phyloP scores from a whole-genome alignment of 1,140 invertebrate species.

The Pseudobourletiella spinata region DNA sequence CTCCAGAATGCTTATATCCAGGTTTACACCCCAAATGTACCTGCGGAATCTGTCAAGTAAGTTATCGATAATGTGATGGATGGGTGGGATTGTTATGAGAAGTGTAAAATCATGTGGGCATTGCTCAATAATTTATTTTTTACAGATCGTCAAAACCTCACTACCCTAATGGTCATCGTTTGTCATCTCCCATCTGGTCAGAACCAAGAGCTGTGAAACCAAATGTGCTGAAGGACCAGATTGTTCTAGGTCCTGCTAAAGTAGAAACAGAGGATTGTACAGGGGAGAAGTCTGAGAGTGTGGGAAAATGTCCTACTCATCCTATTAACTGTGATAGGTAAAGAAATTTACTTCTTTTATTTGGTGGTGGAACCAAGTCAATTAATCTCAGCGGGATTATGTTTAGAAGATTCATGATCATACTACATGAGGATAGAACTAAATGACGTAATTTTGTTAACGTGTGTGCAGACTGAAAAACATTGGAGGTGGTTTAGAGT shows the following conservation, averaged over 20 bases:
- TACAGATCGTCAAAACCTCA: not conserved
- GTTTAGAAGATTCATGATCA: no score
- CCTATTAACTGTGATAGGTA: constrained; percentile 3
- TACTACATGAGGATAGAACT: no score
- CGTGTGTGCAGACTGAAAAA: not conserved
- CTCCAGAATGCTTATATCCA: constrained; percentile 5
- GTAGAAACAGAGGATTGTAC: no score
- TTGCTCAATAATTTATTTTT: no score
- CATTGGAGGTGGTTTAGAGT: constrained; percentile 3
- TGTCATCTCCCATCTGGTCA: not conserved
- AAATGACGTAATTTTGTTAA: not conserved
- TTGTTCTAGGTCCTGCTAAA: not conserved
- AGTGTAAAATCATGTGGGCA: no score
- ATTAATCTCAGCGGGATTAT: no score
- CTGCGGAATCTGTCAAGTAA: constrained; percentile 2
- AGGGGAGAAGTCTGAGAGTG: not conserved
- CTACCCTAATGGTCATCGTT: not conserved
- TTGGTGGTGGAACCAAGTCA: no score
- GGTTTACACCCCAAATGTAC: not conserved
- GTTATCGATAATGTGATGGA: not conserved
- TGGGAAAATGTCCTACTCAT: not conserved
- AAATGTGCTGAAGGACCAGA: not conserved
- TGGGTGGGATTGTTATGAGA: no score
- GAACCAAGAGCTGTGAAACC: not conserved
- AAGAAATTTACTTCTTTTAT: no score